Evolutionary conservation across 2,797 vertebrate genomes (phyloP).

Genomic region (Tenualosa thibaudeaui): DNA sequence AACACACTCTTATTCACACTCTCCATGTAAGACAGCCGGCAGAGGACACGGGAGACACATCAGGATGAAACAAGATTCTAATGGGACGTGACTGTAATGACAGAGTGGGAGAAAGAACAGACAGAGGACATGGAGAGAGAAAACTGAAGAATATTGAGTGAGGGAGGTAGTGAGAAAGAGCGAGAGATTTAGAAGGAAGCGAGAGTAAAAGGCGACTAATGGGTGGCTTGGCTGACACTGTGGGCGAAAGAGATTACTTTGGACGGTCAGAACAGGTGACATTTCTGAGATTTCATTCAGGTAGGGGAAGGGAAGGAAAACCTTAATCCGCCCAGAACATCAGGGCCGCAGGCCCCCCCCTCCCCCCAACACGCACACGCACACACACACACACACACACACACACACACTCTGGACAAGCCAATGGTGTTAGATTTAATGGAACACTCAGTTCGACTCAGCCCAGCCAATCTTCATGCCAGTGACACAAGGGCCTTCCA

Average conservation of each 20-base stretch:
- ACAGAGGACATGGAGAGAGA: conserved; percentile 10
- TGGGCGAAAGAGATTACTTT: conserved; percentile 45
- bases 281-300: conserved; percentile 67
- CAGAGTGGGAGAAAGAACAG: not conserved
- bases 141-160: not conserved
- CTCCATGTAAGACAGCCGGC: not conserved
- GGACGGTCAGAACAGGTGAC: conserved; percentile 52
- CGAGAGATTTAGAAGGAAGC: not conserved
- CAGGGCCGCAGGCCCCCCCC: conserved; percentile 44
- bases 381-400: no score
- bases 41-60: not conserved
- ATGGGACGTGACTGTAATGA: conserved; percentile 6
- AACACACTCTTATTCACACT: not conserved
- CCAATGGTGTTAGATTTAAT: conserved; percentile 58
- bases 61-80: not conserved
- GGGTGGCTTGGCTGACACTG: conserved; percentile 51
- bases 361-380: no score
- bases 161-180: conserved; percentile 2
- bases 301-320: conserved; percentile 26
- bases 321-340: conserved; percentile 61
- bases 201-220: conserved; percentile 34
- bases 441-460: conserved; percentile 58
- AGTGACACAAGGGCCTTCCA: conserved; percentile 53
- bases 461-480: conserved; percentile 55
- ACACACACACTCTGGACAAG: not conserved